A percentile compares a stretch with the other conserved stretches of the same genome.
Conservation (phyloP, 2,797 vertebrate genomes). For the Cetoscarus ocellatus region DNA sequence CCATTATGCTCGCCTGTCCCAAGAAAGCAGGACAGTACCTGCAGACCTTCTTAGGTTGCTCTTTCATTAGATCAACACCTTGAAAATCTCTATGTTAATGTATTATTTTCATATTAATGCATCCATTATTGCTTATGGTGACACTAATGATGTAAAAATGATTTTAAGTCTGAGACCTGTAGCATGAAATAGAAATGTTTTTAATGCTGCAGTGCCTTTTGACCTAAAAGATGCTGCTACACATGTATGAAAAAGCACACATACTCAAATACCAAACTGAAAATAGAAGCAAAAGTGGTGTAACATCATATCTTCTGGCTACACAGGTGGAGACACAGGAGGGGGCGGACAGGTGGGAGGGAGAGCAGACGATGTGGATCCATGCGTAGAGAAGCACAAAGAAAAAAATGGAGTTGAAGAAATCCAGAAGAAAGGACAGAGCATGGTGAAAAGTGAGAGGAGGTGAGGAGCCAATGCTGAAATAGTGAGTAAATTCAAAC, state of each 20-base stretch:
- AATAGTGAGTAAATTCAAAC: constrained; percentile 12
- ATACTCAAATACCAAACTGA: not conserved
- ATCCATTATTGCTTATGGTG: constrained; percentile 24
- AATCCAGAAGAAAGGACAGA: constrained; percentile 34
- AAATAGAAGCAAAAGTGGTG: constrained; percentile 32
- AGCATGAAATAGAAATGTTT: not conserved
- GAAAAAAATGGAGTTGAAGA: constrained; percentile 32
- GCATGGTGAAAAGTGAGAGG: constrained; percentile 20
- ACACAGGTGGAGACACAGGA: constrained; percentile 72
- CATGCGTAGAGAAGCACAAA: constrained; percentile 49
- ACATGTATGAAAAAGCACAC: constrained; percentile 5
- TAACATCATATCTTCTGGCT: constrained; percentile 49
- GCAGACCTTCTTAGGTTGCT: constrained; percentile 52
- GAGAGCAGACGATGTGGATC: constrained; percentile 56
- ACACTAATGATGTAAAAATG: constrained; percentile 21
- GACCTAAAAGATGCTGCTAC: not conserved
- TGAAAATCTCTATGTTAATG: constrained; percentile 47
- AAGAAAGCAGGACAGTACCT: constrained; percentile 60
- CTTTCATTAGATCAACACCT: constrained; percentile 56
- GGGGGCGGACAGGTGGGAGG: constrained; percentile 64
- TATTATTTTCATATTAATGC: constrained; percentile 21
- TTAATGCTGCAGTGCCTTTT: constrained; percentile 3
- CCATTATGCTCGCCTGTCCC: constrained; percentile 32
- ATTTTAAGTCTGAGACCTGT: not conserved
- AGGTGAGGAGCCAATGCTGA: constrained; percentile 23